Evolutionary conservation across 2,113 vertebrate species (phyloP).

Genomic region (cattle (Bos taurus)): DNA sequence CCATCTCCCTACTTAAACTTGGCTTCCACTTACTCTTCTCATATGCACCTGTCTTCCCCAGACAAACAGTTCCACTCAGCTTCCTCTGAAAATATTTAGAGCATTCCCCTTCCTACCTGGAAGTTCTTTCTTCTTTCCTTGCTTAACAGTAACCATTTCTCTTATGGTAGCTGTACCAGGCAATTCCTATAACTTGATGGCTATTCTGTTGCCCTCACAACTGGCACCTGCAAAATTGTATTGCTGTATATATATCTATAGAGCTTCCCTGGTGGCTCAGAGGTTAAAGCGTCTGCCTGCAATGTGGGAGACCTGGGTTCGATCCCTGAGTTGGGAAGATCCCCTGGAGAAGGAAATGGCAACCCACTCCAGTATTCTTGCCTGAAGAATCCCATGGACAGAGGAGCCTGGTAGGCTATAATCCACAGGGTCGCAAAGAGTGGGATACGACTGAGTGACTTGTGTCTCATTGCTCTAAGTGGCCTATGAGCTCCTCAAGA

Average conservation of each 20-base stretch:
- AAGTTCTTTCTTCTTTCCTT: background rate
- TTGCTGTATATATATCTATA: background rate
- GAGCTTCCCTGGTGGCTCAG: no score
- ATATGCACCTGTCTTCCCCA: background rate
- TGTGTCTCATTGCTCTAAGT: background rate
- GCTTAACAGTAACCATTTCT: background rate
- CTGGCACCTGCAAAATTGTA: background rate
- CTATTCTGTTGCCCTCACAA: background rate
- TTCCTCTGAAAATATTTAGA: background rate
- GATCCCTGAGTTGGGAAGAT: no score
- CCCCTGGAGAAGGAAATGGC: no score
- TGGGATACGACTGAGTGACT: no score
- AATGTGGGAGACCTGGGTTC: no score
- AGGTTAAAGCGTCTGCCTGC: no score
- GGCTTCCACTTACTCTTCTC: background rate
- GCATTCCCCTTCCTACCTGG: background rate
- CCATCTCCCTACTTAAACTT: no score
- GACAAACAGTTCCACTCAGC: background rate
- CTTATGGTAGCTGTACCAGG: background rate
- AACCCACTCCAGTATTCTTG: no score
- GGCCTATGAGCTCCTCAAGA: background rate
- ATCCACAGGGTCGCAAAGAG: no score
- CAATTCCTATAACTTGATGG: background rate
- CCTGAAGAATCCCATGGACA: no score
- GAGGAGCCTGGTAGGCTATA: no score